Percentiles rank a stretch among this genome's conserved stretches.
Conservation (phyloP, 1,140 invertebrate genomes). For the Monomorium pharaonis region DNA sequence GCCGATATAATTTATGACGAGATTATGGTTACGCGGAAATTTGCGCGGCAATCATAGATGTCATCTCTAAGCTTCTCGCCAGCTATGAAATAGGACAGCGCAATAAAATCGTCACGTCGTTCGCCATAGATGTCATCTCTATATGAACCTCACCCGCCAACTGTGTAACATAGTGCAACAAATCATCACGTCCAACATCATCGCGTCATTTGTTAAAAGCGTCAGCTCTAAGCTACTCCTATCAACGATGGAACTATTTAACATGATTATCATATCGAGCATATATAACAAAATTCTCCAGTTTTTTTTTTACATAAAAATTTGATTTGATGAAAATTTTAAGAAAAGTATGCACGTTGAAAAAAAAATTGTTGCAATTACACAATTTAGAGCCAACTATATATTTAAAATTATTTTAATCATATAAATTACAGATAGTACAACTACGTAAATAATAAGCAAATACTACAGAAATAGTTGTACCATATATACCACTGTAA, state of each 20-base stretch:
- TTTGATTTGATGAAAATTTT: too few species aligned
- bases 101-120: not conserved
- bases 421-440: too few species aligned
- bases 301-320: too few species aligned
- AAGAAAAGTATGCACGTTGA: too few species aligned
- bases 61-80: not conserved
- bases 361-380: too few species aligned
- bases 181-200: not conserved
- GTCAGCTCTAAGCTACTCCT: not conserved
- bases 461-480: too few species aligned
- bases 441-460: too few species aligned
- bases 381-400: too few species aligned
- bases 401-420: too few species aligned
- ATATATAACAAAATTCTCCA: not conserved
- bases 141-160: not conserved
- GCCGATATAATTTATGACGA: constrained; percentile 29
- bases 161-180: not conserved
- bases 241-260: not conserved
- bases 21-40: not conserved
- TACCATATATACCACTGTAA: too few species aligned
- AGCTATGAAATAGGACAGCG: not conserved
- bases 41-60: not conserved
- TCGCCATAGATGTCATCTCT: not conserved
- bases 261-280: not conserved
- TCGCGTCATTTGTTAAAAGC: not conserved